phyloP scores from a whole-genome alignment of 2,797 vertebrate genomes.

The Myotis planiceps region DNA sequence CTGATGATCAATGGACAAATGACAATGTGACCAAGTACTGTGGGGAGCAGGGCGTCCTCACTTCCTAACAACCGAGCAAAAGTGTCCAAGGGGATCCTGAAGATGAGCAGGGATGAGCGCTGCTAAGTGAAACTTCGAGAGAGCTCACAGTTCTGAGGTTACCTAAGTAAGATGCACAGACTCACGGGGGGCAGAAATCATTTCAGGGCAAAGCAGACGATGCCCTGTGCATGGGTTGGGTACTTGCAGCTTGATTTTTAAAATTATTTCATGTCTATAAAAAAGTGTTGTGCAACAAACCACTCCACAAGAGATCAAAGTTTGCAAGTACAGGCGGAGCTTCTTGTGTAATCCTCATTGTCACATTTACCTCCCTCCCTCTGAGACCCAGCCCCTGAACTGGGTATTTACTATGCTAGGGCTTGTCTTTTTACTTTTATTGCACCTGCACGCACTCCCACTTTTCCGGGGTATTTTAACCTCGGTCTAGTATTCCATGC shows the following conservation, averaged over 20 bases:
- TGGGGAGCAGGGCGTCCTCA: rapidly evolving
- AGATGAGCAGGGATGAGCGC: neutral
- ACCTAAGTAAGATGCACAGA: rapidly evolving
- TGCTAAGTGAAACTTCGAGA: rapidly evolving
- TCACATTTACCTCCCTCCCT: neutral
- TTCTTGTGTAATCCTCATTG: neutral
- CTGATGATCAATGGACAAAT: neutral
- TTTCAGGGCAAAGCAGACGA: neutral
- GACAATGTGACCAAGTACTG: rapidly evolving
- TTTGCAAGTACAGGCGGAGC: neutral
- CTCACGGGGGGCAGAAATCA: neutral
- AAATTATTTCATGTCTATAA: neutral
- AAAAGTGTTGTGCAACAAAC: neutral
- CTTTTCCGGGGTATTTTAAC: neutral
- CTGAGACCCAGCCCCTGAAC: neutral
- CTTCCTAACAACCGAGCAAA: neutral
- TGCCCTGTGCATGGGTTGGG: too few species aligned
- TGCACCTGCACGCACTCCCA: neutral
- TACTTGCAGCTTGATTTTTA: neutral
- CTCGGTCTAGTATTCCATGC: too few species aligned
- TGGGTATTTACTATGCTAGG: neutral
- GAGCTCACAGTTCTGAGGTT: neutral
- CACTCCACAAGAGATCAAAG: too few species aligned
- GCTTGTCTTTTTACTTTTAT: neutral
- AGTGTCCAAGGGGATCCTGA: neutral